Evolutionary conservation across 2,888 invertebrate genomes (phyloP), one percentile per base, ranked within the genome.

Genomic region (Corbicula japonica): DNA sequence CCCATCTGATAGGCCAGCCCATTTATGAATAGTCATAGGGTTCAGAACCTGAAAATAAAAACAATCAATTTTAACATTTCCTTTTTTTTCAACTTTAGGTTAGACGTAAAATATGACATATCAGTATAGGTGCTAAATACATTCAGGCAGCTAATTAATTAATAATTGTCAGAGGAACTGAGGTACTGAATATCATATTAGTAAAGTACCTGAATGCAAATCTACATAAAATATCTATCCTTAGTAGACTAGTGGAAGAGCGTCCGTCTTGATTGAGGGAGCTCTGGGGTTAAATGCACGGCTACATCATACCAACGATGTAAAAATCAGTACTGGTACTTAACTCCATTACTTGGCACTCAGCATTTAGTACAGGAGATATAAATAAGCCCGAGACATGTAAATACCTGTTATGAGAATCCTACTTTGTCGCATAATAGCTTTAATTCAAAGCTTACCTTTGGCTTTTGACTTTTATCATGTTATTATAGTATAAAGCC

Each of bases 11-110:
- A 58, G 35, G 18, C 58, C 58, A 35, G 58, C n/a, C 58, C 35
- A 58, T 35, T 58, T 35, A 21, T 58, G 58, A 15, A 58, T 35
- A 35, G 58, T 58, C 48, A 48, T 48, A 48, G 48, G 48, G 48
- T 48, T 48, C n/a, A 48, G 48, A n/a, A 23, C n/a, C 48, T 48
- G 48, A 48, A 48, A 48, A 48, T 48, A 48, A 48, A 48, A 48
- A 48, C 48, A 48, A n/a, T 48, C 48, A 48, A 48, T 48, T 48
- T 48, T 48, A 48, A 48, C 6, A n/a, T 48, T 48, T n/a, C n/a
- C 48, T n/a, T 48, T 48, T 23, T 48, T 48, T 18, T 48, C 21
- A 48, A 48, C 48, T 48, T 12, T 18, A 48, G 48, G 48, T 48
- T n/a, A 48, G 48, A 48, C 21, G 48, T 48, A 48, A 48, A 48